Percentiles rank a stretch among this genome's conserved stretches.
phyloP scores from a whole-genome alignment of 2,797 vertebrate species.

The Selene dorsalis region DNA sequence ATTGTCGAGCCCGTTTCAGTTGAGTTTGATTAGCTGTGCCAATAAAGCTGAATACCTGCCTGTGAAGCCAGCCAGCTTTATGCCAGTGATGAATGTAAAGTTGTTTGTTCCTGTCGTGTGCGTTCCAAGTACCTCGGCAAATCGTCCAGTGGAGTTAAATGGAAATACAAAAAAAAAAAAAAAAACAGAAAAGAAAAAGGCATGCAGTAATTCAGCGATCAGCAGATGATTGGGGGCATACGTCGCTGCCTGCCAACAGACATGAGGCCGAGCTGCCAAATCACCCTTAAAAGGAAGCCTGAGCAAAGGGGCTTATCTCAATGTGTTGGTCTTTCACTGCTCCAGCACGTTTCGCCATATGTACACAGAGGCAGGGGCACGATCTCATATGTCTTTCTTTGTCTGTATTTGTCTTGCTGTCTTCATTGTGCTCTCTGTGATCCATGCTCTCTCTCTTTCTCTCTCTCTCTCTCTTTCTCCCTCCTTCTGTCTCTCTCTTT shows the following conservation, averaged over 20 bases:
- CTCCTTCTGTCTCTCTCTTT: constrained; percentile 13
- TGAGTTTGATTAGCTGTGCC: constrained; percentile 44
- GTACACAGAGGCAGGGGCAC: constrained; percentile 77
- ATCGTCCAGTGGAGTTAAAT: constrained; percentile 62
- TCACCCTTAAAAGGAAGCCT: constrained; percentile 75
- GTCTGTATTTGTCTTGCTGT: constrained; percentile 78
- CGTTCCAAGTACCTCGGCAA: constrained; percentile 59
- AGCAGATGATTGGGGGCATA: constrained; percentile 76
- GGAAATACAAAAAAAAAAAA: constrained; percentile 44
- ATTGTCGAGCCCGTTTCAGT: constrained; percentile 20
- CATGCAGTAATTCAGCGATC: constrained; percentile 70
- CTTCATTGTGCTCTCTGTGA: constrained; percentile 69
- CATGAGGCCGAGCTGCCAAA: constrained; percentile 74
- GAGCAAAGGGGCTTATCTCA: constrained; percentile 79
- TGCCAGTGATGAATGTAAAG: constrained; percentile 51
- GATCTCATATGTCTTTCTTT: constrained; percentile 78
- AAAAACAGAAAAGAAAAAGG: constrained; percentile 19
- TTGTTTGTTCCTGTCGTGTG: constrained; percentile 51
- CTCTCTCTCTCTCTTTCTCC: constrained; percentile 14
- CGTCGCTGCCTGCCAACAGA: constrained; percentile 73
- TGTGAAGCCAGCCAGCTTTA: constrained; percentile 54
- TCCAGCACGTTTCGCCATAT: constrained; percentile 70
- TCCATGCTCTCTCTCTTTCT: constrained; percentile 30
- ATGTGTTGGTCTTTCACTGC: constrained; percentile 77
- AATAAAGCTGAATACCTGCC: constrained; percentile 47